These are phyloP conservation scores for Tachycineta bicolor DNA, from an alignment of 2,113 vertebrate genomes.

Conservation along the genomic window DNA sequence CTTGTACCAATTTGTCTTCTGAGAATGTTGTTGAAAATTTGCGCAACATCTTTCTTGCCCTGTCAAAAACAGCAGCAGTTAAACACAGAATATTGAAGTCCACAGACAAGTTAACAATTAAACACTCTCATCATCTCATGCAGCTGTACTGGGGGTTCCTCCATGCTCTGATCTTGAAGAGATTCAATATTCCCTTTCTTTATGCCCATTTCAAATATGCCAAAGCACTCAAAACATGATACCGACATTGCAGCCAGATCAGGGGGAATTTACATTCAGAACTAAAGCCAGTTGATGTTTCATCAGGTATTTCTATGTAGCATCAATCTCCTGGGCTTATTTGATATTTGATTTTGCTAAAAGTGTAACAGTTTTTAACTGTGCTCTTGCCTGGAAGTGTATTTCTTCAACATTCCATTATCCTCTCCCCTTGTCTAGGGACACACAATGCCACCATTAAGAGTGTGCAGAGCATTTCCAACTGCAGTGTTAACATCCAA, in stretches of 20 bases:
- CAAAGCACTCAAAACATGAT: background rate
- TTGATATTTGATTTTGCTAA: background rate
- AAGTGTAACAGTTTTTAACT: background rate
- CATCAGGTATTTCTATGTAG: background rate
- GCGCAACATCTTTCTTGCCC: slow-evolving; percentile 97
- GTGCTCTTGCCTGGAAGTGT: background rate
- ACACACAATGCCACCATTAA: background rate
- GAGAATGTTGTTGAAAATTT: slow-evolving; percentile 98
- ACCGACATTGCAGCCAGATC: background rate
- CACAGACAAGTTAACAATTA: background rate
- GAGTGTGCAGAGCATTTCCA: background rate
- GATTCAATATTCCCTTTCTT: background rate
- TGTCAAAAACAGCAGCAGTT: slow-evolving; percentile 73
- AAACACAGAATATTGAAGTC: background rate
- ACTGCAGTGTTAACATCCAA: background rate
- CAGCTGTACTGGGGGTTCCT: background rate
- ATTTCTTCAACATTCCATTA: background rate
- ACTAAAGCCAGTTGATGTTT: background rate
- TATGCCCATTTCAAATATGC: background rate
- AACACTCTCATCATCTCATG: background rate
- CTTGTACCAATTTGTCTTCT: slow-evolving; percentile 95
- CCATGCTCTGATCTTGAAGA: background rate
- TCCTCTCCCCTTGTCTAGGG: background rate
- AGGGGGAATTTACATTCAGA: background rate
- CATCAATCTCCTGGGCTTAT: background rate